Conservation (phyloP, 2,797 vertebrate genomes). For the Dendrocincla fuliginosa region DNA sequence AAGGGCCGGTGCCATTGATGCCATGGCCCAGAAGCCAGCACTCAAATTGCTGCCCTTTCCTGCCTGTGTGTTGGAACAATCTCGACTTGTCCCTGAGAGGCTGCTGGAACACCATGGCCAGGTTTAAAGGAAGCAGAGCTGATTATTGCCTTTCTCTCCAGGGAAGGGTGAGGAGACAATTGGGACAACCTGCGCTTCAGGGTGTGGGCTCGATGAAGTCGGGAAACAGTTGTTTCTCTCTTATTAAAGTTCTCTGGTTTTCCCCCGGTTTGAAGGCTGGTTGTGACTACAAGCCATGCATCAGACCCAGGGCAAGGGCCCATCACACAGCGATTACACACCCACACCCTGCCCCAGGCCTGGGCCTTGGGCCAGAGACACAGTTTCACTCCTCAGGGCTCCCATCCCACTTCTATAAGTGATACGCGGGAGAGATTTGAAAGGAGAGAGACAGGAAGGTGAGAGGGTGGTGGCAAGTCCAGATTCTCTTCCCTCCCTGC, state of each 20-base stretch:
- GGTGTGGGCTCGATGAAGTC: background rate
- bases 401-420: background rate
- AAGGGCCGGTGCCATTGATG: background rate
- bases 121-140: slow-evolving; percentile 6
- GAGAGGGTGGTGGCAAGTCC: background rate
- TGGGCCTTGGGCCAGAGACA: background rate
- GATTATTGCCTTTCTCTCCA: background rate
- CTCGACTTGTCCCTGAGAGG: background rate
- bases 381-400: background rate
- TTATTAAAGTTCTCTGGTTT: background rate
- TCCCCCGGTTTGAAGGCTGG: background rate
- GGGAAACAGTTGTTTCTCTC: background rate
- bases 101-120: fast-evolving
- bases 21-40: fast-evolving
- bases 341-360: background rate
- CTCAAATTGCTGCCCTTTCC: background rate
- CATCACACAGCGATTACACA: background rate
- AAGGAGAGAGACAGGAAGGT: background rate
- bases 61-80: background rate
- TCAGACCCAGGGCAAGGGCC: background rate
- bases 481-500: background rate
- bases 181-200: background rate
- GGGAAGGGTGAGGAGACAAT: background rate
- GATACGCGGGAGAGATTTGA: background rate
- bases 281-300: background rate